phyloP scores from a whole-genome alignment of 2,888 invertebrate genomes.

The Digitonthophagus gazella region DNA sequence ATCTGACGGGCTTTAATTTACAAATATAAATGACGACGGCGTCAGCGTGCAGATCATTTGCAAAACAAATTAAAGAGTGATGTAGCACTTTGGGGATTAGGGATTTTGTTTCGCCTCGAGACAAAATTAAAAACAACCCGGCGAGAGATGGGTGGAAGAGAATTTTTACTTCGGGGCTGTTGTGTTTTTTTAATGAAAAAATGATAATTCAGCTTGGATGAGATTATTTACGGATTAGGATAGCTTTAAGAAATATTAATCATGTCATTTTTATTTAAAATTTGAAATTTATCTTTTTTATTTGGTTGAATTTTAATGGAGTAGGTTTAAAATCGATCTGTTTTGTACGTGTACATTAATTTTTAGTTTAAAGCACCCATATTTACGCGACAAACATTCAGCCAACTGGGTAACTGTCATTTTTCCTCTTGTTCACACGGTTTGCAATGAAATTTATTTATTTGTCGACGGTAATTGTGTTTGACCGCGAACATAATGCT shows the following conservation, averaged over 20 bases:
- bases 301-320: no score
- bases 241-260: neutral
- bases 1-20: conserved; percentile 25
- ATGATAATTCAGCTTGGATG: neutral
- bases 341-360: no score
- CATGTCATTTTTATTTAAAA: neutral
- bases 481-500: no score
- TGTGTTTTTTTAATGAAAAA: neutral
- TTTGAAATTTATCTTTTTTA: no score
- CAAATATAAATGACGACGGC: conserved; percentile 40
- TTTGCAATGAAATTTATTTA: no score
- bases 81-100: conserved; percentile 49
- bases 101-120: neutral
- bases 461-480: no score
- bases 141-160: neutral
- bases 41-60: conserved; percentile 43
- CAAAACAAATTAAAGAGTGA: conserved; percentile 50
- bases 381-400: no score
- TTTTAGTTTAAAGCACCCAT: no score
- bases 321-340: no score
- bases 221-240: neutral
- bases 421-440: no score
- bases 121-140: neutral
- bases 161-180: neutral
- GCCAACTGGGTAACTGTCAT: no score